A percentile compares a stretch with the other conserved stretches of the same genome.
phyloP scores from a whole-genome alignment of 1,140 invertebrate genomes.

The Lucilia cuprina region DNA sequence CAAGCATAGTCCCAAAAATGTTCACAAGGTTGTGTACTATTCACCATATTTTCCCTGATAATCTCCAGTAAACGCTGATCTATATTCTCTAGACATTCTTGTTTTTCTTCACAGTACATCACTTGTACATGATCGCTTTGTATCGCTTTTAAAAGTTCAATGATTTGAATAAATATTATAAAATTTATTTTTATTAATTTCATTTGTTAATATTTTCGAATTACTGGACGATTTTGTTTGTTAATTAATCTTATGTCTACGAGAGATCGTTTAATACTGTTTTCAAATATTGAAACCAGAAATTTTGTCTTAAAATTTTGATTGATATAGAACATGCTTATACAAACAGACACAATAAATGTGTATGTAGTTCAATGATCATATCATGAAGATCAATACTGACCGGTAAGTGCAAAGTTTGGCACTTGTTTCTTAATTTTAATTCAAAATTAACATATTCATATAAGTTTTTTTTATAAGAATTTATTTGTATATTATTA shows the following conservation, averaged over 20 bases:
- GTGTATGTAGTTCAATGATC: not conserved
- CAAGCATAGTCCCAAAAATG: conserved; percentile 36
- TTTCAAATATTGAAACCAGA: not conserved
- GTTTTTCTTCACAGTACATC: not conserved
- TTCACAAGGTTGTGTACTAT: conserved; percentile 21
- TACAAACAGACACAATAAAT: too few relatives aligned
- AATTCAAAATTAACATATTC: not conserved
- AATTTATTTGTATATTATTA: too few relatives aligned
- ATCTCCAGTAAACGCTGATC: not conserved
- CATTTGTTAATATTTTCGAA: not conserved
- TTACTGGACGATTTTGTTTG: not conserved
- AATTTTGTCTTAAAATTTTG: not conserved
- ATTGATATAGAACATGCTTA: not conserved
- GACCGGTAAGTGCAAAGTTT: not conserved
- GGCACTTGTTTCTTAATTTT: not conserved
- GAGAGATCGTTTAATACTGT: not conserved
- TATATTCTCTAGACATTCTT: not conserved
- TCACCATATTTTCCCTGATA: not conserved
- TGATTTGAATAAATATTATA: not conserved
- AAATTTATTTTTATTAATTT: not conserved
- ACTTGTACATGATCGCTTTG: conserved; percentile 3
- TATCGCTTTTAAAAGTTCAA: not conserved
- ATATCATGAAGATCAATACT: not conserved
- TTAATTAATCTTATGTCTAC: not conserved
- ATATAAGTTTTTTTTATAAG: too few relatives aligned